Percentiles rank a stretch among this genome's conserved stretches.
phyloP scores from a whole-genome alignment of 2,113 vertebrate genomes.

The Cheilinus undulatus region DNA sequence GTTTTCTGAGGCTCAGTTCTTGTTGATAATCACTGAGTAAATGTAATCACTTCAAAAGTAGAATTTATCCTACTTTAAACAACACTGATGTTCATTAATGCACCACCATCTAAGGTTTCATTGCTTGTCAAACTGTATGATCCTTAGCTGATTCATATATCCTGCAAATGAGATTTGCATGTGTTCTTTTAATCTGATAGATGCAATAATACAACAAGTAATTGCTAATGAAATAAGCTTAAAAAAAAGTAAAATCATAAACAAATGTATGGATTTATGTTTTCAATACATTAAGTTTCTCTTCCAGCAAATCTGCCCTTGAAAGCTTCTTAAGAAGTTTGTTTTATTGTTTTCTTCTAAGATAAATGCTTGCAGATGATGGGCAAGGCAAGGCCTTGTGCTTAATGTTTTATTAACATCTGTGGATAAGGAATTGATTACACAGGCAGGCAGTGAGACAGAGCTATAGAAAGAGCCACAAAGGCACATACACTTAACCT shows the following conservation, averaged over 20 bases:
- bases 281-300: conserved; percentile 53
- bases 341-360: conserved; percentile 45
- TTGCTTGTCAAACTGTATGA: not conserved
- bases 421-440: conserved; percentile 35
- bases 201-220: conserved; percentile 13
- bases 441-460: conserved; percentile 11
- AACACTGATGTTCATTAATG: too few relatives aligned
- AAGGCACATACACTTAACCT: not conserved
- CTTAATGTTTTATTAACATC: conserved; percentile 64
- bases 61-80: not conserved
- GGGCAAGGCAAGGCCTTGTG: too few relatives aligned
- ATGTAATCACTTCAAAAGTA: not conserved
- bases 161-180: not conserved
- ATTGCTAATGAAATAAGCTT: not conserved
- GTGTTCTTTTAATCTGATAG: not conserved
- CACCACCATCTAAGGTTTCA: not conserved
- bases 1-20: not conserved
- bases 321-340: conserved; percentile 50
- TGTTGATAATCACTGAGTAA: not conserved
- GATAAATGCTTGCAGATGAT: conserved; percentile 78
- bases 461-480: conserved; percentile 21
- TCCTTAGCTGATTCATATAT: not conserved
- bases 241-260: conserved; percentile 25
- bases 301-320: conserved; percentile 51
- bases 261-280: conserved; percentile 39